These are phyloP conservation scores for Dreissena rostriformis DNA, from an alignment of 1,140 invertebrate species.

Conservation along the genomic window DNA sequence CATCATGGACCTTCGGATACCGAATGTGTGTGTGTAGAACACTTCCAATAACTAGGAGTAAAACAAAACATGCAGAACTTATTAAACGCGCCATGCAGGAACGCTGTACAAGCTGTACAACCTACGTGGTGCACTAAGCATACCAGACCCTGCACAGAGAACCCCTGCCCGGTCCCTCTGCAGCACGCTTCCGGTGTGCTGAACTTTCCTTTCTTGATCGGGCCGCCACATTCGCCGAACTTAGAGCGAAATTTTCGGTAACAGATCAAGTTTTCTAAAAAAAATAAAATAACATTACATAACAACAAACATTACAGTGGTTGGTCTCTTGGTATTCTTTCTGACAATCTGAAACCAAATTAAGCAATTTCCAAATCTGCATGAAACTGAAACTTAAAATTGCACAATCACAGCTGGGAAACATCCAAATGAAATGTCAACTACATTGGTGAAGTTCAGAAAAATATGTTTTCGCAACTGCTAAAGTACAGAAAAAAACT, in stretches of 20 bases:
- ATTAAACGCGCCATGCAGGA: neutral
- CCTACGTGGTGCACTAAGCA: neutral
- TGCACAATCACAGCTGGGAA: too few relatives aligned
- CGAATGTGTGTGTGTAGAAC: neutral
- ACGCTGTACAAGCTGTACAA: neutral
- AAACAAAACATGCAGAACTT: neutral
- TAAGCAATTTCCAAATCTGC: too few relatives aligned
- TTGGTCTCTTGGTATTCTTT: neutral
- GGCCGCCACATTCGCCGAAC: slow-evolving; percentile 18
- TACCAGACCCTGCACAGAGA: slow-evolving; percentile 31
- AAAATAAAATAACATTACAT: neutral
- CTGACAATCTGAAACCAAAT: neutral
- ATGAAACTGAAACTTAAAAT: too few relatives aligned
- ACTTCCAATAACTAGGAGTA: neutral
- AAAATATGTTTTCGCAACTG: too few relatives aligned
- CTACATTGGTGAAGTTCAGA: too few relatives aligned
- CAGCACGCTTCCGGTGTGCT: slow-evolving; percentile 26
- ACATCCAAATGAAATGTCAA: too few relatives aligned
- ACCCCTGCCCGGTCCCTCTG: slow-evolving; percentile 4
- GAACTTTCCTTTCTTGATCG: slow-evolving; percentile 10
- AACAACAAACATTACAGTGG: neutral
- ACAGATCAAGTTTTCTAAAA: slow-evolving; percentile 34
- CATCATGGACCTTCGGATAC: neutral
- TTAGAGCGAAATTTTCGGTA: slow-evolving; percentile 25
- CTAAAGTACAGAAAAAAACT: too few relatives aligned